A percentile compares a stretch with the other conserved stretches of the same genome.
Evolutionary conservation across 2,888 invertebrate genomes (phyloP).

Genomic region (Phymatocera aterrima): DNA sequence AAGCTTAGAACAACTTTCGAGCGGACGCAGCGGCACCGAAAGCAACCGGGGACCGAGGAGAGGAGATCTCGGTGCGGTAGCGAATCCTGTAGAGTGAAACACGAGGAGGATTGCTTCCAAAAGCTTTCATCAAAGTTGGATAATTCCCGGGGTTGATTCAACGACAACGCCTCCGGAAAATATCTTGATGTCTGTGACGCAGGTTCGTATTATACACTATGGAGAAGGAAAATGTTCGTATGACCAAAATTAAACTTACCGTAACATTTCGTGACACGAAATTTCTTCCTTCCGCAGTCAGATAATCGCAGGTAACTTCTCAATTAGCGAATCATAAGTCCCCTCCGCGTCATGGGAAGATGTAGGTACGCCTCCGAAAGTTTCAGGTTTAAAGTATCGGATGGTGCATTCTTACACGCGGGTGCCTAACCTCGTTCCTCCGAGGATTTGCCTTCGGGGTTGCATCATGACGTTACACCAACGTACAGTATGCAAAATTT

Average conservation of each 20-base stretch:
- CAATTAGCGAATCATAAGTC: conserved; percentile 36
- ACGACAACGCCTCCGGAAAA: not conserved
- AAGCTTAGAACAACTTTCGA: conserved; percentile 14
- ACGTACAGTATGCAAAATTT: too few species aligned
- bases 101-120: not conserved
- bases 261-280: conserved; percentile 28
- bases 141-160: not conserved
- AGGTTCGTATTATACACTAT: conserved; percentile 2
- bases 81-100: not conserved
- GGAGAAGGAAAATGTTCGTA: too few species aligned
- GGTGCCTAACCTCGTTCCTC: too few species aligned
- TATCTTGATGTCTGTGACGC: not conserved
- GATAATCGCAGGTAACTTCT: conserved; percentile 44
- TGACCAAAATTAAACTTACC: too few species aligned
- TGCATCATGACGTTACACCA: too few species aligned
- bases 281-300: not conserved
- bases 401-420: too few species aligned
- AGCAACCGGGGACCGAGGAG: not conserved
- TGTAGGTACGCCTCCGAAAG: not conserved
- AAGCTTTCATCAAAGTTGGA: not conserved
- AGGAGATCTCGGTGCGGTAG: not conserved
- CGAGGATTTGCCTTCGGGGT: too few species aligned
- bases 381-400: too few species aligned
- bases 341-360: not conserved
- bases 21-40: conserved; percentile 8